Conservation (phyloP, 2,888 invertebrate genomes). For the Dendrolimus pini region DNA sequence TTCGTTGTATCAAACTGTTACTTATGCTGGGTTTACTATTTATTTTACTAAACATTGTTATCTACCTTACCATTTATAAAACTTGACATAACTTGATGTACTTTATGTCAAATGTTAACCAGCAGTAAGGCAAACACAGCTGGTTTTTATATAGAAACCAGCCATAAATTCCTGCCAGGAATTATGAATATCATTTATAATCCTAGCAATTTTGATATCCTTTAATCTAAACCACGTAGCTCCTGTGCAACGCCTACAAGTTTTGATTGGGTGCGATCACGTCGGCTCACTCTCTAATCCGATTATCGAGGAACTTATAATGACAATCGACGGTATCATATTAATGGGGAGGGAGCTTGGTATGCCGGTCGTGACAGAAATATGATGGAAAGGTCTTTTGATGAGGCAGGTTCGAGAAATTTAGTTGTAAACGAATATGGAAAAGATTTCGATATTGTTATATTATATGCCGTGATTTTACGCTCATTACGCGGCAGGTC, state of each 20-base stretch:
- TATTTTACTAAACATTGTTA: no score
- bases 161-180: no score
- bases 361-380: background rate
- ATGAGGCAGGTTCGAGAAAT: background rate
- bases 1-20: no score
- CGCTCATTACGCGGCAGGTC: background rate
- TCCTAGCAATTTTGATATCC: constrained; percentile 3
- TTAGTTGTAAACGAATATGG: no score
- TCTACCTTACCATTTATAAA: no score
- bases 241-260: constrained; percentile 26
- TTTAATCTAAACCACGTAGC: constrained; percentile 9
- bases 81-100: no score
- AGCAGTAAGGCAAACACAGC: no score
- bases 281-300: constrained; percentile 25
- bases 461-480: no score
- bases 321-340: constrained; percentile 26
- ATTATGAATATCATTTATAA: background rate
- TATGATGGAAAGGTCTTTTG: background rate
- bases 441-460: no score
- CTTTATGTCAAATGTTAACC: no score
- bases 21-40: no score
- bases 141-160: no score
- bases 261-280: constrained; percentile 44
- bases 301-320: constrained; percentile 43
- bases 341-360: constrained; percentile 14